phyloP scores from a whole-genome alignment of 2,113 vertebrate genomes.

The Heterochromis multidens region DNA sequence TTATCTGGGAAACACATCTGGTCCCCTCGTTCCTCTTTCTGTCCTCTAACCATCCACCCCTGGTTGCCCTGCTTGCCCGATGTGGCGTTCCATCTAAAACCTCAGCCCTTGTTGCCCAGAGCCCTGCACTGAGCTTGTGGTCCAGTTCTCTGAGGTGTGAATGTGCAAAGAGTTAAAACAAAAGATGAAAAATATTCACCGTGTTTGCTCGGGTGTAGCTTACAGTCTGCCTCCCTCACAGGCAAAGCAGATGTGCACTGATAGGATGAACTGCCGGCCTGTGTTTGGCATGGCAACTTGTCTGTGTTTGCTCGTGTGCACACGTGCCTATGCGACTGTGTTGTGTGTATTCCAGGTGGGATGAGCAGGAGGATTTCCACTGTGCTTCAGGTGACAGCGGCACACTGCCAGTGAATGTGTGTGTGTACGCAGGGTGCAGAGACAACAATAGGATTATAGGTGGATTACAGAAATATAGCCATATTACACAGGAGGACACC shows the following conservation, averaged over 20 bases:
- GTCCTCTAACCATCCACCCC: slow-evolving; percentile 33
- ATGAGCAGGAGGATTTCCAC: slow-evolving; percentile 49
- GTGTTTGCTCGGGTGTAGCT: slow-evolving; percentile 49
- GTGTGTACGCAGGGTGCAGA: slow-evolving; percentile 14
- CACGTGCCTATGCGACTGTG: not conserved
- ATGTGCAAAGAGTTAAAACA: slow-evolving; percentile 54
- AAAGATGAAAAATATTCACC: slow-evolving; percentile 31
- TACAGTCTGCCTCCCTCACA: slow-evolving; percentile 27
- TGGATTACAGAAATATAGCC: slow-evolving; percentile 70
- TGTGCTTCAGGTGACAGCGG: slow-evolving; percentile 58
- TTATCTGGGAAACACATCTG: slow-evolving; percentile 67
- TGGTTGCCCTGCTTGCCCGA: not conserved
- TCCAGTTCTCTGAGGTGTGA: slow-evolving; percentile 46
- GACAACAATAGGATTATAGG: slow-evolving; percentile 72
- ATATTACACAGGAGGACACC: slow-evolving; percentile 61
- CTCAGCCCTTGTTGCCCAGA: not conserved
- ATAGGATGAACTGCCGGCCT: slow-evolving; percentile 37
- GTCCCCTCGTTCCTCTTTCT: slow-evolving; percentile 30
- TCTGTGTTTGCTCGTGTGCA: not conserved
- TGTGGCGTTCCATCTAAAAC: not conserved
- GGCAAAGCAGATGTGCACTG: slow-evolving; percentile 45
- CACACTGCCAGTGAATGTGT: slow-evolving; percentile 18
- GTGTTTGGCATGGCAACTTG: slow-evolving; percentile 6
- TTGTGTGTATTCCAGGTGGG: slow-evolving; percentile 46
- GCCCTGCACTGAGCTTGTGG: not conserved